A percentile compares a stretch with the other conserved stretches of the same genome.
Evolutionary conservation across 2,888 invertebrate genomes (phyloP).

Genomic region (Epistrophella euchroma): DNA sequence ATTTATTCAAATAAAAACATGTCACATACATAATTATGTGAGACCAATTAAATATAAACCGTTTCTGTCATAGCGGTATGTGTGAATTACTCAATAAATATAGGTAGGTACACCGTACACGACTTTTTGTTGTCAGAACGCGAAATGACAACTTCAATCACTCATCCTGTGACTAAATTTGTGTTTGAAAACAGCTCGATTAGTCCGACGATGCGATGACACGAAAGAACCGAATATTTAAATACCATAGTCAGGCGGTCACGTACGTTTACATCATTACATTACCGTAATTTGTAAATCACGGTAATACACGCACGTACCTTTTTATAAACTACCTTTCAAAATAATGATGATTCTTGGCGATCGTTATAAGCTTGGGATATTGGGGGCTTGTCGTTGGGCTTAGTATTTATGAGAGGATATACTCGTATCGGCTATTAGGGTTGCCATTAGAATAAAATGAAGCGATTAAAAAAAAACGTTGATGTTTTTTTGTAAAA

Average conservation of each 20-base stretch:
- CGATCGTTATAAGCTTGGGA: constrained; percentile 24
- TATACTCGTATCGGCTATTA: not conserved
- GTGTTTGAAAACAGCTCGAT: constrained; percentile 3
- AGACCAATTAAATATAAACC: constrained; percentile 66
- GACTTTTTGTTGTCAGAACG: constrained; percentile 18
- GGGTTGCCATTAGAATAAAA: not conserved
- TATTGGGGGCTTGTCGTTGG: not conserved
- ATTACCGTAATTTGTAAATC: constrained; percentile 67
- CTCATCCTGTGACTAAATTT: constrained; percentile 56
- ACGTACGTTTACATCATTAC: constrained; percentile 71
- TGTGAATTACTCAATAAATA: constrained; percentile 38
- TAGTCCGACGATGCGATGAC: not conserved
- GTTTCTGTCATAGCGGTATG: constrained; percentile 48
- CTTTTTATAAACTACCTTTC: constrained; percentile 36
- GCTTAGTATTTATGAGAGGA: constrained; percentile 17
- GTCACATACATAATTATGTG: constrained; percentile 62
- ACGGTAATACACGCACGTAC: constrained; percentile 58
- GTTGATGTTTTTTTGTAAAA: too few species aligned
- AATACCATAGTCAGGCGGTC: constrained; percentile 56
- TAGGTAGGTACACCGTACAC: too few species aligned
- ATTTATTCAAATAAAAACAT: constrained; percentile 54
- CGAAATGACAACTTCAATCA: not conserved
- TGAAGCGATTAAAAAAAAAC: too few species aligned
- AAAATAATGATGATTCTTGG: constrained; percentile 40
- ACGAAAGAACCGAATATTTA: constrained; percentile 22